Percentiles rank a stretch among this genome's conserved stretches.
Evolutionary conservation across 1,140 invertebrate species (phyloP).

Genomic region (Antheraea mylitta): DNA sequence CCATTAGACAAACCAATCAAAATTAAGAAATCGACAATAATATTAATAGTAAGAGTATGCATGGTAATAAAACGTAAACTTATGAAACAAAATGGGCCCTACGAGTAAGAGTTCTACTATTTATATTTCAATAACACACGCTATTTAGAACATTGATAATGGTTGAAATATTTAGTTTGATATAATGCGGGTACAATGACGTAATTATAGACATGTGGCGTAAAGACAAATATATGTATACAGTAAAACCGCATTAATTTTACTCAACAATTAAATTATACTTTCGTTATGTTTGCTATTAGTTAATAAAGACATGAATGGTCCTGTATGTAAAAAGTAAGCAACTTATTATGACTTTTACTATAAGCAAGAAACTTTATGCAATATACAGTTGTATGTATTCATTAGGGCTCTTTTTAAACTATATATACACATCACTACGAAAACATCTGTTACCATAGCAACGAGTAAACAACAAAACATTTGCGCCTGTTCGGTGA

Average conservation of each 20-base stretch:
- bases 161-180: background rate
- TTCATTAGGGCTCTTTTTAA: no score
- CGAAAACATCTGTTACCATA: constrained; percentile 39
- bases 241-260: background rate
- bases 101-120: background rate
- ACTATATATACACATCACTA: no score
- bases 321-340: no score
- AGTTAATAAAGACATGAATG: no score
- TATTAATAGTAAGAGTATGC: constrained; percentile 13
- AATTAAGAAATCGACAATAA: constrained; percentile 11
- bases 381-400: no score
- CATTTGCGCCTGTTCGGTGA: constrained; percentile 46
- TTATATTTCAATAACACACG: background rate
- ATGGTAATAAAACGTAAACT: background rate
- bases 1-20: constrained; percentile 8
- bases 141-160: constrained; percentile 16
- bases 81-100: background rate
- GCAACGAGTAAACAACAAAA: constrained; percentile 54
- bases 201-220: background rate
- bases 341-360: no score
- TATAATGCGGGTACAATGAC: constrained; percentile 12
- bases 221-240: background rate
- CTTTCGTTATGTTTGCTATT: no score
- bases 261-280: no score
- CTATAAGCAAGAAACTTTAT: no score